Evolutionary conservation across 2,113 vertebrate species (phyloP).

Genomic region (Oncorhynchus keta): DNA sequence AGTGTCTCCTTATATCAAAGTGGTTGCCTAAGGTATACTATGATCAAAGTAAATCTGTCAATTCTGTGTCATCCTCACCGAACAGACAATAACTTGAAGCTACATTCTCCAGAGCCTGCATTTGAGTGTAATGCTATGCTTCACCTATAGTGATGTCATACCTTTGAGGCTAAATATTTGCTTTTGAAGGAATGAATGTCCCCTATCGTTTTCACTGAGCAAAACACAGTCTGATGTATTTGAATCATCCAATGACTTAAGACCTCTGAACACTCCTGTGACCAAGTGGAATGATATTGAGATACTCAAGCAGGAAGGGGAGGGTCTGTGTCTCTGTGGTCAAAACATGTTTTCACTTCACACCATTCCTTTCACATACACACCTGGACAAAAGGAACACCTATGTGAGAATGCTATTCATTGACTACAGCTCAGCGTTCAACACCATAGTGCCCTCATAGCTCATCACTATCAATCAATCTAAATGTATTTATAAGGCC

Average conservation of each 20-base stretch:
- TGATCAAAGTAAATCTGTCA: neutral
- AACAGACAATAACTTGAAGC: neutral
- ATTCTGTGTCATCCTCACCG: neutral
- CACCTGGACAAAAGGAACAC: too few relatives aligned
- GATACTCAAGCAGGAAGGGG: conserved; percentile 1
- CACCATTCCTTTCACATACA: conserved; percentile 18
- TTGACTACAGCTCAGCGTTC: too few relatives aligned
- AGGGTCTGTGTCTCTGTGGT: conserved; percentile 29
- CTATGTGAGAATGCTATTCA: too few relatives aligned
- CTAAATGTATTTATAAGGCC: too few relatives aligned
- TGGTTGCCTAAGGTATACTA: too few relatives aligned
- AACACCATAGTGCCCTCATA: too few relatives aligned
- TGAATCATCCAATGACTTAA: conserved; percentile 54
- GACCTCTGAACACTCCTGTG: conserved; percentile 6
- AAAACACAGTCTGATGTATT: conserved; percentile 27
- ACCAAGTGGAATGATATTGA: conserved; percentile 29
- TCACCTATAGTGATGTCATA: neutral
- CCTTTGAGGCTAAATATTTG: conserved; percentile 30
- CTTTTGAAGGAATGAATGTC: conserved; percentile 20
- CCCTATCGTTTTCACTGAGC: conserved; percentile 31
- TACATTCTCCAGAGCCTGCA: neutral
- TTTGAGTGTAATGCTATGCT: neutral
- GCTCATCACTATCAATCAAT: too few relatives aligned
- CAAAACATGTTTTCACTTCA: neutral
- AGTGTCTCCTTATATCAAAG: too few relatives aligned